phyloP scores from a whole-genome alignment of 1,140 invertebrate genomes.

The Drosophila parabipectinata region DNA sequence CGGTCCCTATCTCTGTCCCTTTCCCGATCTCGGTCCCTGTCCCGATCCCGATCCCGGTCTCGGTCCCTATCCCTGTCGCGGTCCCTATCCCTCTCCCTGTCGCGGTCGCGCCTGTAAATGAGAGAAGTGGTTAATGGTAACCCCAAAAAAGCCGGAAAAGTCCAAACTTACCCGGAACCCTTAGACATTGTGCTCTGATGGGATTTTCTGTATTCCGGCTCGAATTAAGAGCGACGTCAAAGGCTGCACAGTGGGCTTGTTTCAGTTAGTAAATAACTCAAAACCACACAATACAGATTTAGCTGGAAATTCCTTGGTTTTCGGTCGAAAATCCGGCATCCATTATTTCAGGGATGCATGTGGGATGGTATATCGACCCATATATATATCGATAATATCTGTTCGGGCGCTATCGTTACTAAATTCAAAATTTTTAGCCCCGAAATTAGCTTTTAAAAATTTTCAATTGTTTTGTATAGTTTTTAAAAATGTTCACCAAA shows the following conservation, averaged over 20 bases:
- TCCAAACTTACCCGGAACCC: slow-evolving; percentile 27
- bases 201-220: background rate
- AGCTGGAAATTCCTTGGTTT: background rate
- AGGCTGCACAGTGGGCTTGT: background rate
- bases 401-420: too few species aligned
- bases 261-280: background rate
- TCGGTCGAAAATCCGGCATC: background rate
- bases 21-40: slow-evolving; percentile 37
- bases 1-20: slow-evolving; percentile 62
- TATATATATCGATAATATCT: background rate
- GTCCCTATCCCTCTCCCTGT: slow-evolving; percentile 53
- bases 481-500: too few species aligned
- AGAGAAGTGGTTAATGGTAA: background rate
- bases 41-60: slow-evolving; percentile 27
- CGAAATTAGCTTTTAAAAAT: too few species aligned
- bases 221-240: background rate
- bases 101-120: slow-evolving; percentile 19
- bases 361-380: background rate
- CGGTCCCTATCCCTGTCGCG: slow-evolving; percentile 55
- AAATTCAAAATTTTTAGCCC: too few species aligned
- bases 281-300: background rate
- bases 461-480: too few species aligned
- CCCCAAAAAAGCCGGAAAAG: background rate
- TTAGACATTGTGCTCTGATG: slow-evolving; percentile 18
- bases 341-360: background rate